Evolutionary conservation across 2,113 vertebrate genomes (phyloP).

Genomic region (Colius striatus): DNA sequence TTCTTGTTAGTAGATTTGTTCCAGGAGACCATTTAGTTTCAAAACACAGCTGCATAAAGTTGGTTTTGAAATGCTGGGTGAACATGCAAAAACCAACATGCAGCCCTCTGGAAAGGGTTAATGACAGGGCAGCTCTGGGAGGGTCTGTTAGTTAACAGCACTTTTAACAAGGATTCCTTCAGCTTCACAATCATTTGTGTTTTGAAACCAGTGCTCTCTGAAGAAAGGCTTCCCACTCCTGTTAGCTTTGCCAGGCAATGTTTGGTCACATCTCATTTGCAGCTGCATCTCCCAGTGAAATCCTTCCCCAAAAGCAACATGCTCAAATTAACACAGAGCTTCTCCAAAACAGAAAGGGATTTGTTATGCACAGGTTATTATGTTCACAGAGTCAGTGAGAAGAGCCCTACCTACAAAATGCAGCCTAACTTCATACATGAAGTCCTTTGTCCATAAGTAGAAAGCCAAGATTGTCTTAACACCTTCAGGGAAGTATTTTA

Average conservation of each 20-base stretch:
- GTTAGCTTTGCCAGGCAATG: background rate
- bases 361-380: background rate
- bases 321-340: background rate
- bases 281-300: background rate
- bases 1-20: slow-evolving; percentile 73
- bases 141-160: slow-evolving; percentile 36
- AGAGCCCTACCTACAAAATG: background rate
- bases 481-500: background rate
- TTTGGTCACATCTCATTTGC: background rate
- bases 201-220: background rate
- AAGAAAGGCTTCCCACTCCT: background rate
- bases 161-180: background rate
- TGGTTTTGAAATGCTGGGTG: slow-evolving; percentile 46
- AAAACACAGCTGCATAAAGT: slow-evolving; percentile 31
- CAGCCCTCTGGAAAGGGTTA: slow-evolving; percentile 16
- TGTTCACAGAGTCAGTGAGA: background rate
- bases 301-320: background rate
- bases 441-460: background rate
- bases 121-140: background rate
- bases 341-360: background rate
- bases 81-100: slow-evolving; percentile 54
- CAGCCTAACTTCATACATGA: background rate
- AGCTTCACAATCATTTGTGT: background rate
- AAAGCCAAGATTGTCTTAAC: background rate
- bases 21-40: slow-evolving; percentile 46